These are phyloP conservation scores for Castor canadensis DNA, from an alignment of 2,113 vertebrate genomes.

Conservation along the genomic window DNA sequence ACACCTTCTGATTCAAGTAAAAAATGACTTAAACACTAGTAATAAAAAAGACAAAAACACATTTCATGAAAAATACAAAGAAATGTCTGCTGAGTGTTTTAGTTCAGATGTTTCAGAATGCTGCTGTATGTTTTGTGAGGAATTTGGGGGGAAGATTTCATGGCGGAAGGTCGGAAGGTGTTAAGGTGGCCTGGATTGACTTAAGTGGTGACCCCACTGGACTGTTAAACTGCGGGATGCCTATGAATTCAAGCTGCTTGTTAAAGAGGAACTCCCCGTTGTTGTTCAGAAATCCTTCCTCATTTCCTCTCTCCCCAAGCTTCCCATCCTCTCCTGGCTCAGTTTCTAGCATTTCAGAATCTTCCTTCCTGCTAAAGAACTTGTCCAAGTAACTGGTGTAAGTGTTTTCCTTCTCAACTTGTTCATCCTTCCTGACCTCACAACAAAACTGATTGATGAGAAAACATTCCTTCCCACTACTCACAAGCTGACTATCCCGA, in stretches of 20 bases:
- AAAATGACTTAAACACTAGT: slow-evolving; percentile 86
- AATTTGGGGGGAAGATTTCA: slow-evolving; percentile 96
- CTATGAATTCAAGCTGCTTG: slow-evolving; percentile 95
- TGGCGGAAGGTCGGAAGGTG: slow-evolving; percentile 92
- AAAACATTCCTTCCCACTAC: slow-evolving; percentile 88
- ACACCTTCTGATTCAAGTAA: slow-evolving; percentile 89
- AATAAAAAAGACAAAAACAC: slow-evolving; percentile 85
- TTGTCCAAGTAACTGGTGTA: slow-evolving; percentile 97
- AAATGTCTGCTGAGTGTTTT: slow-evolving; percentile 90
- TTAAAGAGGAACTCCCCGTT: slow-evolving; percentile 92
- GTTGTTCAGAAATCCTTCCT: slow-evolving; percentile 85
- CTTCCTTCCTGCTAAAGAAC: slow-evolving; percentile 95
- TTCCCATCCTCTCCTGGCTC: slow-evolving; percentile 88
- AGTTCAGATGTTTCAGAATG: slow-evolving; percentile 99
- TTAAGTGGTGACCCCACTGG: slow-evolving; percentile 93
- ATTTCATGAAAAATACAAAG: slow-evolving; percentile 90
- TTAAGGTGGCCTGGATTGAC: slow-evolving; percentile 94
- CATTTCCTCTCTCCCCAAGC: too few relatives aligned
- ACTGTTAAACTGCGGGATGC: slow-evolving; percentile 91
- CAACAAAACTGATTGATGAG: slow-evolving; percentile 94
- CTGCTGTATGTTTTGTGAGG: slow-evolving; percentile 98
- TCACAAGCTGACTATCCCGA: slow-evolving; percentile 92
- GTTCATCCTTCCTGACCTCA: slow-evolving; percentile 93
- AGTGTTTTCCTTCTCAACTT: slow-evolving; percentile 91
- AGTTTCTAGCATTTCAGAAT: slow-evolving; percentile 88